These are phyloP conservation scores for Scaptomyza graminum DNA, from an alignment of 1,140 invertebrate genomes.

Conservation along the genomic window DNA sequence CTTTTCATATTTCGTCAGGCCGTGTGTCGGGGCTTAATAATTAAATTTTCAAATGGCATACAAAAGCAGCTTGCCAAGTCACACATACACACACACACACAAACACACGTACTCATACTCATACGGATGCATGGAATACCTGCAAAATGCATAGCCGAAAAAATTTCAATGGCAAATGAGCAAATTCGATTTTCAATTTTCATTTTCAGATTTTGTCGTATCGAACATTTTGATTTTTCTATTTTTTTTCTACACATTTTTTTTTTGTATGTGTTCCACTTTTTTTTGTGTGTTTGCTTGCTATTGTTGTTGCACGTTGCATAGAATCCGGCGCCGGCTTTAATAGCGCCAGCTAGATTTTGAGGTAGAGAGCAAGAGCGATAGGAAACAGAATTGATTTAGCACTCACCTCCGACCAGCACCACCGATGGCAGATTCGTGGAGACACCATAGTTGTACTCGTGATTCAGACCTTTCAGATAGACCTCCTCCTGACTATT, in stretches of 20 bases:
- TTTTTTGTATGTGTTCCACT: constrained; percentile 26
- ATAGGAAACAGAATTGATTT: constrained; percentile 63
- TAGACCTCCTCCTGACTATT: constrained; percentile 90
- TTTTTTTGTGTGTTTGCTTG: constrained; percentile 11
- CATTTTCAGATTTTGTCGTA: constrained; percentile 63
- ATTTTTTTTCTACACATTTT: not conserved
- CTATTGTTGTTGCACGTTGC: constrained; percentile 43
- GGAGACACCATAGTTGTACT: constrained; percentile 92
- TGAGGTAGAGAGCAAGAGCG: not conserved
- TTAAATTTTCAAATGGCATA: constrained; percentile 67
- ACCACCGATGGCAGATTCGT: constrained; percentile 93
- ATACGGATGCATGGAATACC: constrained; percentile 15
- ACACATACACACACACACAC: constrained; percentile 14
- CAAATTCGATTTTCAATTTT: constrained; percentile 76
- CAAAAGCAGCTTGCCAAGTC: not conserved
- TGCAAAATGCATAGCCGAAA: constrained; percentile 31
- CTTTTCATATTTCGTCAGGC: constrained; percentile 30
- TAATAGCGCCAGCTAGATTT: constrained; percentile 47
- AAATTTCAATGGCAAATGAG: constrained; percentile 68
- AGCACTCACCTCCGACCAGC: constrained; percentile 91
- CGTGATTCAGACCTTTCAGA: constrained; percentile 90
- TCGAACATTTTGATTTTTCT: constrained; percentile 3
- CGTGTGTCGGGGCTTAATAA: constrained; percentile 55
- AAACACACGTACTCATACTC: not conserved
- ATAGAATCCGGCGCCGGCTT: constrained; percentile 57